Percentiles rank a stretch among this genome's conserved stretches.
These are phyloP conservation scores for Polypterus senegalus DNA, from an alignment of 2,113 vertebrate genomes.

Conservation along the genomic window DNA sequence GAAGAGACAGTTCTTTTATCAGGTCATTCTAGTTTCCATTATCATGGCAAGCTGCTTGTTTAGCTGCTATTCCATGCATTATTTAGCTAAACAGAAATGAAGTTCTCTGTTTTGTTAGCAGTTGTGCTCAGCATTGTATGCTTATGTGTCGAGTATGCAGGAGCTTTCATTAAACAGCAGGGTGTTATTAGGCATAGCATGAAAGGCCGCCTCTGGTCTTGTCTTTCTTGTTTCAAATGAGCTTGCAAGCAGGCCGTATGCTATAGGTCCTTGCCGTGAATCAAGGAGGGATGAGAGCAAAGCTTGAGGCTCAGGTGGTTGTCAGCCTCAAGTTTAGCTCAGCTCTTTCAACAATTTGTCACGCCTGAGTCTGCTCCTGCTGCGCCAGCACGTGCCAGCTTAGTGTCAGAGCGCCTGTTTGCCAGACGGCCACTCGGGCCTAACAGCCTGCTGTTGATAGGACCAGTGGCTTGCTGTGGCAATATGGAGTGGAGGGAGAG, in stretches of 20 bases:
- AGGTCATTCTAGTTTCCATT: slow-evolving; percentile 16
- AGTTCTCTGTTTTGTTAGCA: slow-evolving; percentile 12
- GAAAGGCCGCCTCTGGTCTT: slow-evolving; percentile 30
- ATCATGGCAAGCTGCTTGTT: background rate
- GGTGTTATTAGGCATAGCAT: slow-evolving; percentile 27
- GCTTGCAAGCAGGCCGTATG: slow-evolving; percentile 29
- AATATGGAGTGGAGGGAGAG: slow-evolving; percentile 43
- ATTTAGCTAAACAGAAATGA: slow-evolving; percentile 2
- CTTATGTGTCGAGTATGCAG: slow-evolving; percentile 16
- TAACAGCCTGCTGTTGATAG: slow-evolving; percentile 56
- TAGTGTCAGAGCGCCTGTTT: slow-evolving; percentile 56
- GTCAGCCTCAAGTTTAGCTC: slow-evolving; percentile 61
- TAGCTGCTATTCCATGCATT: slow-evolving; percentile 3
- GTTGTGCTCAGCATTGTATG: slow-evolving; percentile 15
- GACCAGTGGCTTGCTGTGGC: slow-evolving; percentile 48
- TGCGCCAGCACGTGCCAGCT: slow-evolving; percentile 89
- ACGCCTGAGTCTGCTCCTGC: slow-evolving; percentile 70
- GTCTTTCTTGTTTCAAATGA: slow-evolving; percentile 25
- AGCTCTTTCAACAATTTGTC: slow-evolving; percentile 90
- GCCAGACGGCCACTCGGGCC: slow-evolving; percentile 69
- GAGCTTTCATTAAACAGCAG: slow-evolving; percentile 34
- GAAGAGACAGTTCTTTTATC: slow-evolving; percentile 2
- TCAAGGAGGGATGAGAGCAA: slow-evolving; percentile 32
- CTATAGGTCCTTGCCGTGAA: slow-evolving; percentile 33
- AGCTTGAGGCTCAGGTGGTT: slow-evolving; percentile 82